phyloP scores from a whole-genome alignment of 2,797 vertebrate species.

The Schizothorax lantsangensis region DNA sequence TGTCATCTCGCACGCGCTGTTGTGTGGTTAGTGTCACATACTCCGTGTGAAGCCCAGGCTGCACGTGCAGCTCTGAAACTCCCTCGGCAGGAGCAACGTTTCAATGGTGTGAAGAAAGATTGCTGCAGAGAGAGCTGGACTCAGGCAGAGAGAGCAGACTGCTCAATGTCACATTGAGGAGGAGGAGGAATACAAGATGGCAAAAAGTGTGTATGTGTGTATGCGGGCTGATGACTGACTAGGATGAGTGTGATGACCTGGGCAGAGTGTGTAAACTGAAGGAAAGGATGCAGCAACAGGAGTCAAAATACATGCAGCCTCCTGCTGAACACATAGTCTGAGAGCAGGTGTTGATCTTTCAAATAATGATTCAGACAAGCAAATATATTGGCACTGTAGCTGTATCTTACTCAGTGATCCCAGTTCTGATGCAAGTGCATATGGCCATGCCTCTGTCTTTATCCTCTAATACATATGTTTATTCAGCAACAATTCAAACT shows the following conservation, averaged over 20 bases:
- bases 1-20: conserved; percentile 65
- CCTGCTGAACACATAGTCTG: not conserved
- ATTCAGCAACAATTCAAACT: conserved; percentile 4
- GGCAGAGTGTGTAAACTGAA: conserved; percentile 11
- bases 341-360: conserved; percentile 19
- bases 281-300: conserved; percentile 10
- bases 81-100: conserved; percentile 12
- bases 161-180: conserved; percentile 72
- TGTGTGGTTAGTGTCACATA: conserved; percentile 17
- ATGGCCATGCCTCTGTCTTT: not conserved
- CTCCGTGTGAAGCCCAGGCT: conserved; percentile 37
- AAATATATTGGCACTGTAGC: conserved; percentile 3
- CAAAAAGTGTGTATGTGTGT: conserved; percentile 53
- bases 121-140: conserved; percentile 61
- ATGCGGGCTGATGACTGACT: conserved; percentile 65
- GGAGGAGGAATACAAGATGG: conserved; percentile 64
- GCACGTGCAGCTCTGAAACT: conserved; percentile 28
- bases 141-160: conserved; percentile 51
- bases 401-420: not conserved
- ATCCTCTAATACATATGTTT: not conserved
- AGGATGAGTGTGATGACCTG: conserved; percentile 35
- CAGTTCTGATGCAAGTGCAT: conserved; percentile 2
- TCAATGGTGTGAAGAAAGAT: conserved; percentile 53
- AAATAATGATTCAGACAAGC: not conserved
- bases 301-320: not conserved